A percentile compares a stretch with the other conserved stretches of the same genome.
Conservation (phyloP, 2,888 invertebrate genomes). For the Agonopterix arenella region DNA sequence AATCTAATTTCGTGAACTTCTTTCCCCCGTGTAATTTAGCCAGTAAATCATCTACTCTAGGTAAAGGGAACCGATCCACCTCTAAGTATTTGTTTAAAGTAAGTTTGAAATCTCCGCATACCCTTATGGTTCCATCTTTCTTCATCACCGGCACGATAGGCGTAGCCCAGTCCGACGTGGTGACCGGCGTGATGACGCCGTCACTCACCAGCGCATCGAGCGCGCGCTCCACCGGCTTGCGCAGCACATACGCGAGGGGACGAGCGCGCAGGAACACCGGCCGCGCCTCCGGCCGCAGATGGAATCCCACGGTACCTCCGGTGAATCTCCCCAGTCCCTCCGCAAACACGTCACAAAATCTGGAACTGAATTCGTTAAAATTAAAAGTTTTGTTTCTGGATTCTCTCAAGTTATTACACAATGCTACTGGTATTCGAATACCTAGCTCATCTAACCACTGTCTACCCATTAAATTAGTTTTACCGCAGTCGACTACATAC, state of each 20-base stretch:
- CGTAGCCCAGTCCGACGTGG: neutral
- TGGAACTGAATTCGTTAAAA: neutral
- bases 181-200: conserved; percentile 12
- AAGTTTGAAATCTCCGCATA: conserved; percentile 8
- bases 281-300: too few species aligned
- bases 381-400: neutral
- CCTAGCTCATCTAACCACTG: conserved; percentile 11
- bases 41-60: conserved; percentile 2
- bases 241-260: neutral
- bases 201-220: too few species aligned
- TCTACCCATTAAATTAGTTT: conserved; percentile 8
- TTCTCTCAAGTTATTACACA: conserved; percentile 1
- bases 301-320: too few species aligned
- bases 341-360: too few species aligned
- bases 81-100: conserved; percentile 9
- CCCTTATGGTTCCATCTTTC: conserved; percentile 10
- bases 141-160: neutral
- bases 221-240: too few species aligned
- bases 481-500: neutral
- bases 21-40: conserved; percentile 4
- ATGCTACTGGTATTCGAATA: conserved; percentile 2
- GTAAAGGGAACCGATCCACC: conserved; percentile 11
- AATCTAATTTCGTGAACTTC: too few species aligned
- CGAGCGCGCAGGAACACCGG: too few species aligned
- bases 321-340: too few species aligned